These are phyloP conservation scores for Pseudorhiza aurosa DNA, from an alignment of 30 jellyfish, hydroid and myxozoan species.

Conservation along the genomic window DNA sequence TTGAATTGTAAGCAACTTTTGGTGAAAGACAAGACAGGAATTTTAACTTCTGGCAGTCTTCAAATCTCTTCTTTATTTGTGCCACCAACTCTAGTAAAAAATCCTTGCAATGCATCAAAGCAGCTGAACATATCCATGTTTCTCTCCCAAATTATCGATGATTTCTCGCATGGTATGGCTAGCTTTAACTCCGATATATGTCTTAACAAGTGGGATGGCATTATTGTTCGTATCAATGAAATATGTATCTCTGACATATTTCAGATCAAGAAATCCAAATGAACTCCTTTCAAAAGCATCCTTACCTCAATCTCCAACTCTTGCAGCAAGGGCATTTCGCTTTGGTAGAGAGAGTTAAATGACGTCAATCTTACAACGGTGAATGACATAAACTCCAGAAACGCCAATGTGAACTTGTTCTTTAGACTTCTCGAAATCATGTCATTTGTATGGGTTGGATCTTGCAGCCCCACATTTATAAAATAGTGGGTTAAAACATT, in stretches of 20 bases:
- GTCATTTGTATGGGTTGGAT: slow-evolving; percentile 56
- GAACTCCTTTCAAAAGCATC: slow-evolving; percentile 7
- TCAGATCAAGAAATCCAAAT: too few species aligned
- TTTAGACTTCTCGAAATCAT: slow-evolving; percentile 12
- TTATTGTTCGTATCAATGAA: neutral
- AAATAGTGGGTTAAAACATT: too few species aligned
- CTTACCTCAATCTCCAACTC: slow-evolving; percentile 27
- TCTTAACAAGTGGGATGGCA: slow-evolving; percentile 14
- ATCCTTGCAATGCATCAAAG: slow-evolving; percentile 10
- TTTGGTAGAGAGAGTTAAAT: slow-evolving; percentile 36
- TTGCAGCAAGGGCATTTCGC: slow-evolving; percentile 37
- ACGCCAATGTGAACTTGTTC: slow-evolving; percentile 39
- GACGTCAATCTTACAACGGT: slow-evolving; percentile 34
- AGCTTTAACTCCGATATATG: slow-evolving; percentile 39
- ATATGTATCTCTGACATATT: neutral
- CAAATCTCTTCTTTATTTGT: slow-evolving; percentile 27
- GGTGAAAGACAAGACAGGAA: neutral
- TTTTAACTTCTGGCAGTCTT: neutral
- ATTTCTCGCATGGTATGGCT: slow-evolving; percentile 17
- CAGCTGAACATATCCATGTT: slow-evolving; percentile 1
- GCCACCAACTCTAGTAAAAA: slow-evolving; percentile 21
- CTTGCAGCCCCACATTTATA: too few species aligned
- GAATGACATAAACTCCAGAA: slow-evolving; percentile 39
- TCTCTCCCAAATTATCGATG: slow-evolving; percentile 16
- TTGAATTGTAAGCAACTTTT: neutral